These are phyloP conservation scores for Alectura lathami DNA, from an alignment of 2,113 vertebrate species.

Conservation along the genomic window DNA sequence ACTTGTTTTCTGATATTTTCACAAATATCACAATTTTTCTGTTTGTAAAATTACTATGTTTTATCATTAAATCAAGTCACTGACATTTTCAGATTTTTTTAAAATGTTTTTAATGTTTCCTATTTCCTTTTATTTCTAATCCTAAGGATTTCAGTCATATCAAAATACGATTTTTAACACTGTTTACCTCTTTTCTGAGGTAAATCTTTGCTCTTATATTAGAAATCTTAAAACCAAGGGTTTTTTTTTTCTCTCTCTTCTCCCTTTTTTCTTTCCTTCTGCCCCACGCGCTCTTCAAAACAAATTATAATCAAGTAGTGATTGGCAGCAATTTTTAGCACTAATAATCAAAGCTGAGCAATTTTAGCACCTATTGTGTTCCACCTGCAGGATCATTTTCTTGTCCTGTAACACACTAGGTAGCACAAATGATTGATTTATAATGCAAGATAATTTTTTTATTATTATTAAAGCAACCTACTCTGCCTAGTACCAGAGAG, in stretches of 20 bases:
- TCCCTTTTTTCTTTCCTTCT: background rate
- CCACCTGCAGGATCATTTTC: conserved; percentile 56
- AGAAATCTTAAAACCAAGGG: background rate
- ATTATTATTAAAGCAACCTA: conserved; percentile 17
- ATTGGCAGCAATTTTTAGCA: conserved; percentile 61
- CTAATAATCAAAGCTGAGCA: conserved; percentile 61
- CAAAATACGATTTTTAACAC: background rate
- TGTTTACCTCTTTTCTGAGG: background rate
- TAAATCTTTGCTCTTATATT: background rate
- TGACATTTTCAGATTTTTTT: background rate
- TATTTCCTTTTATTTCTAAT: background rate
- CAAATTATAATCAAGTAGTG: conserved; percentile 47
- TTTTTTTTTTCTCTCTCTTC: background rate
- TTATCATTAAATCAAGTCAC: background rate
- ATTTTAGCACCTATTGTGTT: conserved; percentile 60
- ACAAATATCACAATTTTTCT: too few species aligned
- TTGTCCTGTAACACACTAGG: conserved; percentile 53
- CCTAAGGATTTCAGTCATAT: background rate
- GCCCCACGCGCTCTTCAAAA: background rate
- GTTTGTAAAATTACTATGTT: background rate
- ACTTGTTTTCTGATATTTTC: background rate
- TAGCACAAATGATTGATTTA: conserved; percentile 55
- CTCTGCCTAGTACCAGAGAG: background rate
- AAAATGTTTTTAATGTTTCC: background rate
- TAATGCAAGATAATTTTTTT: background rate